Base-by-base conservation (phyloP, 2,797 vertebrate genomes). In the Agapornis canus region DNA sequence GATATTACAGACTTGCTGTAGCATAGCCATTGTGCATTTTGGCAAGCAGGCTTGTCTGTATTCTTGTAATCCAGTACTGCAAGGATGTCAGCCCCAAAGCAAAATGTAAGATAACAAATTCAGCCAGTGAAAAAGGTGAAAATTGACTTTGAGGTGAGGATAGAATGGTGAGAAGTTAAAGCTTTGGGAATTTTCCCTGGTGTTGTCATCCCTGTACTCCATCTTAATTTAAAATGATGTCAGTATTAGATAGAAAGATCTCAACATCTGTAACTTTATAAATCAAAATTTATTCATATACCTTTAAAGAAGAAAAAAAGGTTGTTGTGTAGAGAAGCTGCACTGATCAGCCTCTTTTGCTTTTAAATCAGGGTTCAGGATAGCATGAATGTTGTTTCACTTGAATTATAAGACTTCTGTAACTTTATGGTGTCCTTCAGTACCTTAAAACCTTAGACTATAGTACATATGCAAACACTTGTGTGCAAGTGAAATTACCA, bases 91-190 rank as follows among this genome's bases (percentile, higher is more conserved):
- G 93, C 97, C 95, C 87, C 90, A 97, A 90, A 97, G 97, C 96
- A 97, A 95, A 98, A 96, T 96, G 90, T 93, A 96, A 97, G 95
- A 95, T 98, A 97, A 98, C 92, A 98, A 97, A 97, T 97, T 97
- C 98, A 97, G 97, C 95, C 94, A 86, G 89, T 98, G 96, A 97
- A 97, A 97, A 98, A 98, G 98, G 98, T 98, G 98, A 98, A 98
- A 98, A 98, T 98, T 98, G 97, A 97, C 98, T 98, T 98, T 94
- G 96, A 97, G 97, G 96, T 97, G 97, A 97, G 95, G 97, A 97
- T 96, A 97, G 97, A 97, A 97, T 96, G 91, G 96, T 97, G 97
- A 98, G 95, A 98, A 97, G 95, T 96, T 97, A 96, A 97, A 97
- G 96, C 97, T 98, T 98, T 96, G 93, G 95, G 96, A 97, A 95